Base-by-base conservation (phyloP, 1,140 invertebrate genomes). In the Cydia amplana region DNA sequence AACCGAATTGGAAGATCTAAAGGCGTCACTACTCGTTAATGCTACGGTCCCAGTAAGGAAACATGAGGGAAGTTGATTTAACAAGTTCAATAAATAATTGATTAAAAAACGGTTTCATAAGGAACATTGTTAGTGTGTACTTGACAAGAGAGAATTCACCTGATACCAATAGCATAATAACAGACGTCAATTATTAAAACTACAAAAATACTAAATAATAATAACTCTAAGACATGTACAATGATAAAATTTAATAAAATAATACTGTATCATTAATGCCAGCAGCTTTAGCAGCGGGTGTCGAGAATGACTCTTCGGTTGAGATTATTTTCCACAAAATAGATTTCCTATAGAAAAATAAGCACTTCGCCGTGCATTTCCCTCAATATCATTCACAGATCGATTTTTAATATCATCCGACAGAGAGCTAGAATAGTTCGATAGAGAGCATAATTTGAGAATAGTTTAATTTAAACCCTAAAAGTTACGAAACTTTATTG, bases 221-320 rank as follows among this genome's bases (percentile, higher is more conserved):
- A 82, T 83, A 84, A 83, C 85, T 82, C 85, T 88, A 90, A 89
- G 49, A 81, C 77, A 87, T 90, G 84, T 91, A 91, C 89, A 92
- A 86, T 86, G 78, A 72, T 87, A 87, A 83, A 85, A 85, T 85
- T 87, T 82, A 86, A 89, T 87, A 88, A 90, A 93, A 93, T 93
- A 93, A 93, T 93, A 93, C 91, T 93, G 91, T 89, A 83, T 91
- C 87, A 91, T 83, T 86, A 88, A 87, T 88, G 89, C 86, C 78
- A 85, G 86, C 86, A 87, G 87, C 80, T 88, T 86, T 87, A 84
- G 87, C 85, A 82, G 81, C 83, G 83, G 81, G 83, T 76, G 79
- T 64, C 75, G 75, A 76, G 74, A 78, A 81, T 74, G 78, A 78
- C 73, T 79, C 64, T 74, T 75, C 72, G 65, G 72, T 65, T 23